Base-by-base conservation (phyloP, 2,888 invertebrate species). In the Protophormia terraenovae region DNA sequence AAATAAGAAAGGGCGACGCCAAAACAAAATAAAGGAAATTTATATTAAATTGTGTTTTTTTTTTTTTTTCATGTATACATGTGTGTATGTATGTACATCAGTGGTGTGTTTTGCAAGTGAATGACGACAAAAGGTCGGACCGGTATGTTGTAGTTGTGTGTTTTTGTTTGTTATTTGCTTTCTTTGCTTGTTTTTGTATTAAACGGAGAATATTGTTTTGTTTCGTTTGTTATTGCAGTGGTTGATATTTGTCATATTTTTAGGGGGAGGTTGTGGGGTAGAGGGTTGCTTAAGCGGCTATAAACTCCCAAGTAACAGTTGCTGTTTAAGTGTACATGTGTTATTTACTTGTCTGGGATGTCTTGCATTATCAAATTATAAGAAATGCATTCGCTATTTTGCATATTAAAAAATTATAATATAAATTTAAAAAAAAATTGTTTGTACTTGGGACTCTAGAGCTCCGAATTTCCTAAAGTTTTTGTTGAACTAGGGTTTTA, bases 71-170 rank as follows among this genome's bases (percentile, higher is more conserved):
- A 27, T 29, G 24, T 22, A 24, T 8, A 29, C 7, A n/a, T 55
- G 14, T 55, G 24, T 53, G 45, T 14, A 45, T 62, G 24, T 32
- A 4, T 64, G 8, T 32, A n/a, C n/a, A n/a, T n/a, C n/a, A n/a
- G n/a, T n/a, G n/a, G 53, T 60, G 16, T 60, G 66, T 32, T 22
- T 67, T 75, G 67, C 60, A 55, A 41, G 38, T 77, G 77, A 83
- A 78, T 78, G 67, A 53, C 78, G 73, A 78, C 60, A 60, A 78
- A 83, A 83, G 83, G 77, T 83, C 78, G 72, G 73, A 67, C 73
- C 75, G 81, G 81, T 75, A 53, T 50, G 35, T 38, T 45, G 6
- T 29, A n/a, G 27, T 24, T 6, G 2, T 29, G 41, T 47, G 47
- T 19, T 24, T 35, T 45, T 60, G 1, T 67, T 53, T n/a, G 71